A percentile compares a stretch with the other conserved stretches of the same genome.
phyloP scores from a whole-genome alignment of 2,113 vertebrate species.

The Ploceus nigricollis region DNA sequence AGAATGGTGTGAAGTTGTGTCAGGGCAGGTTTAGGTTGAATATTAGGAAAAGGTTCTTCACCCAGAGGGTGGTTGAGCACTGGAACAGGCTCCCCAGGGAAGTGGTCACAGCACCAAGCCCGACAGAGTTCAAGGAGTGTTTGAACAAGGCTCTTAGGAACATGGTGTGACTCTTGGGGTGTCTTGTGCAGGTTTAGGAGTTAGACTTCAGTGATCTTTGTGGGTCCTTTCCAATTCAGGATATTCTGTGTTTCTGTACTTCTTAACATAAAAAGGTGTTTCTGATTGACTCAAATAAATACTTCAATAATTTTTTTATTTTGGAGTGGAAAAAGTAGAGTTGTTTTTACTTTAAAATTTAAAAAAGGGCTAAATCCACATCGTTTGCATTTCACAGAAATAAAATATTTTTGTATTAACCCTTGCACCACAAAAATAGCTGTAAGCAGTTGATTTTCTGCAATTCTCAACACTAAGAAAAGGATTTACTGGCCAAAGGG shows the following conservation, averaged over 20 bases:
- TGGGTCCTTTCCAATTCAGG: not conserved
- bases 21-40: not conserved
- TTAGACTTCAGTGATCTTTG: not conserved
- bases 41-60: not conserved
- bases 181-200: not conserved
- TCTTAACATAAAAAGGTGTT: not conserved
- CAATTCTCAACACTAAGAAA: not conserved
- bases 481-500: not conserved
- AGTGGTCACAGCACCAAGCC: not conserved
- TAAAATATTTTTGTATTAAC: not conserved
- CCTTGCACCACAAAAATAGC: not conserved
- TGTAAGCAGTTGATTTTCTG: not conserved
- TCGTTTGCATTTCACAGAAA: not conserved
- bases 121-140: not conserved
- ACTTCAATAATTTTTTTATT: not conserved
- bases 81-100: not conserved
- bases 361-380: not conserved
- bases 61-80: not conserved
- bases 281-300: not conserved
- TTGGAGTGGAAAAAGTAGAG: not conserved
- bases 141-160: not conserved
- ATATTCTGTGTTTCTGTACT: not conserved
- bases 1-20: not conserved
- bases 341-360: not conserved
- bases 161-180: not conserved